phyloP scores from a whole-genome alignment of 30 jellyfish, hydroid and myxozoan genomes.

The Cassiopea andromeda region DNA sequence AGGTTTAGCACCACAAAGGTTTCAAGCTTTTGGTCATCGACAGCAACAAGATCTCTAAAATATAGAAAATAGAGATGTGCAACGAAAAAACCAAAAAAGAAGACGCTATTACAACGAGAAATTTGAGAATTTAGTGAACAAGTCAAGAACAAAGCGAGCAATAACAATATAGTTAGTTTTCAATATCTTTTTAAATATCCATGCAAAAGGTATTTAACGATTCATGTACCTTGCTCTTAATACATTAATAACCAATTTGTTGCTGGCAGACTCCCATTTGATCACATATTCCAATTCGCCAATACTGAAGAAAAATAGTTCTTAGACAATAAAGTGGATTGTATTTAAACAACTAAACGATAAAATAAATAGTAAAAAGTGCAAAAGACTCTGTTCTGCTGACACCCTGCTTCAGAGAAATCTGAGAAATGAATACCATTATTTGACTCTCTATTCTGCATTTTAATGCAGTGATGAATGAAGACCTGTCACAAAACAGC shows the following conservation, averaged over 20 bases:
- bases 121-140: no score
- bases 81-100: background rate
- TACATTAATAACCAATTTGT: conserved; percentile 35
- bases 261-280: conserved; percentile 47
- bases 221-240: conserved; percentile 51
- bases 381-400: no score
- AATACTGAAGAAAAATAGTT: background rate
- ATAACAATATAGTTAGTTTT: no score
- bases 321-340: background rate
- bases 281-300: conserved; percentile 39
- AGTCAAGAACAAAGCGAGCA: no score
- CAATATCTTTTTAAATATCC: no score
- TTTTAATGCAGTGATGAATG: no score
- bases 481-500: no score
- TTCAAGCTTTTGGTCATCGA: conserved; percentile 14
- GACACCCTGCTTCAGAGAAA: no score
- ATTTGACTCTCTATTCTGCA: no score
- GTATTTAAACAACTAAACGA: background rate
- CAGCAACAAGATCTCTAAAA: conserved; percentile 47
- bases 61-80: background rate
- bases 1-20: conserved; percentile 33
- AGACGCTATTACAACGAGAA: background rate
- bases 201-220: no score
- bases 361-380: background rate
- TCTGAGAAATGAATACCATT: no score